phyloP scores from a whole-genome alignment of 2,888 invertebrate species.

The Callyntrura guangdongensis region DNA sequence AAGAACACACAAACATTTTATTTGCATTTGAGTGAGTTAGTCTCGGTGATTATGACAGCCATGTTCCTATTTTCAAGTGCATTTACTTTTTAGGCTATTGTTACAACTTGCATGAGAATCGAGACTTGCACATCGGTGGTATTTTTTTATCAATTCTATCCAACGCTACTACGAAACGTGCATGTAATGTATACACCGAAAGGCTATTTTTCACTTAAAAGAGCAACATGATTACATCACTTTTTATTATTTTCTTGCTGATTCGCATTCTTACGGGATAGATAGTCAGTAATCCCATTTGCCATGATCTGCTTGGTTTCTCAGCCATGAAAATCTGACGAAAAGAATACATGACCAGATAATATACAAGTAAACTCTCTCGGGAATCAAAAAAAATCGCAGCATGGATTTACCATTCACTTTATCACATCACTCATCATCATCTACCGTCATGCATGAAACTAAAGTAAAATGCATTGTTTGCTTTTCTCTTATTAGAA shows the following conservation, averaged over 20 bases:
- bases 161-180: background rate
- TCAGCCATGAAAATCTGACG: constrained; percentile 78
- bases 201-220: constrained; percentile 38
- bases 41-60: background rate
- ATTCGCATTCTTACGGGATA: constrained; percentile 76
- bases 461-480: constrained; percentile 22
- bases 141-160: constrained; percentile 43
- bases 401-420: constrained; percentile 34
- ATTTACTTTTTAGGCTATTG: constrained; percentile 71
- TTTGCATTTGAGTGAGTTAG: constrained; percentile 18
- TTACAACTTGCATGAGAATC: constrained; percentile 50
- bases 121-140: constrained; percentile 23
- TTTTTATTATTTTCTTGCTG: constrained; percentile 50
- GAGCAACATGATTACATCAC: constrained; percentile 72
- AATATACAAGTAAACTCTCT: constrained; percentile 41
- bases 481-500: constrained; percentile 37
- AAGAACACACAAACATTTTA: constrained; percentile 38
- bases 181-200: constrained; percentile 21
- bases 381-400: constrained; percentile 42
- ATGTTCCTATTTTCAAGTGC: constrained; percentile 57
- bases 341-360: background rate
- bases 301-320: constrained; percentile 79
- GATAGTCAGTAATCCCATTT: constrained; percentile 67
- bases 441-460: constrained; percentile 32
- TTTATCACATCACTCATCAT: constrained; percentile 46